Base-by-base conservation (phyloP, 2,888 invertebrate species). In the Tipula confusa region DNA sequence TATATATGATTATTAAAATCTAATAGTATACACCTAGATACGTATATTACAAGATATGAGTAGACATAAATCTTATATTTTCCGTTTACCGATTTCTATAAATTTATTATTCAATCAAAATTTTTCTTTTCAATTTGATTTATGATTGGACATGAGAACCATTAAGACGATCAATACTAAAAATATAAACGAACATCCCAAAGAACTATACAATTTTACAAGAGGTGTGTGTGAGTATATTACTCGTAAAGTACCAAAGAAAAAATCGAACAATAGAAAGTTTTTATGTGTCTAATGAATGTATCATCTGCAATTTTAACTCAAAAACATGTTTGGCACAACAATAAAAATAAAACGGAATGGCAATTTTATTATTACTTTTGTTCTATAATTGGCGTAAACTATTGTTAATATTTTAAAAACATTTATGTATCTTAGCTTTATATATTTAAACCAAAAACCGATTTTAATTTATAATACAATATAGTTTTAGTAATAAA, bases 51-150 rank as follows among this genome's bases (percentile, higher is more conserved):
- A n/a, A n/a, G n/a, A n/a, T n/a, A n/a, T n/a, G n/a, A n/a, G n/a
- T n/a, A n/a, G n/a, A n/a, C n/a, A n/a, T n/a, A 24, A 64, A 64
- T 64, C 64, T 64, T 9, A 43, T 9, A 43, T 64, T 24, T 5
- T 64, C 2, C 64, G 9, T 64, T 24, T 64, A 64, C 9, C 18
- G 24, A 64, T 24, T 64, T 1, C 24, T 24, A 24, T 1, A 64
- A 64, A 64, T 64, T 24, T 64, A 64, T 64, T 64, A 64, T 64
- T 64, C 64, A 64, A 64, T 64, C 64, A 64, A 24, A 64, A 24
- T 24, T 64, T 64, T 64, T 64, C 24, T 64, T 64, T 64, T 64
- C 24, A 24, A 64, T 64, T 64, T 64, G 64, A 64, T 64, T 64
- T 64, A 64, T 64, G 64, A 64, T 64, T 64, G 64, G 64, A 24